Evolutionary conservation across 2,113 vertebrate species (phyloP).

Genomic region (Galbula dea): DNA sequence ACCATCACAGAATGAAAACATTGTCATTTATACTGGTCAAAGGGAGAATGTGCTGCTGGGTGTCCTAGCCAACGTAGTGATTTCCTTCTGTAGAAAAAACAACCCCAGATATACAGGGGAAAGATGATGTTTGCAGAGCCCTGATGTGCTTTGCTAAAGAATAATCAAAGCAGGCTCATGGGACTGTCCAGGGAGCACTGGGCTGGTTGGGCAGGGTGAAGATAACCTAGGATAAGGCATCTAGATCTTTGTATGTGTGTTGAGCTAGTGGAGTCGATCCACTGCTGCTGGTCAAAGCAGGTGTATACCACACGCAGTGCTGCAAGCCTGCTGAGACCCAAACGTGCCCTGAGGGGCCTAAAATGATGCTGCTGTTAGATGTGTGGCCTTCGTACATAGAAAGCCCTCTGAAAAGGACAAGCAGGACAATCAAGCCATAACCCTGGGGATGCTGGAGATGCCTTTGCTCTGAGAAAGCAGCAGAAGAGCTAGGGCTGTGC

Average conservation of each 20-base stretch:
- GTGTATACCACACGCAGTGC: rapidly evolving
- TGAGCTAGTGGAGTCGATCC: neutral
- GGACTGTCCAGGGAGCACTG: neutral
- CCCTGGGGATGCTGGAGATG: neutral
- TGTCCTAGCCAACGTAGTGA: neutral
- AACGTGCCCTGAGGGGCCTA: neutral
- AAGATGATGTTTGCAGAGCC: neutral
- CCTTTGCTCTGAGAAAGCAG: neutral
- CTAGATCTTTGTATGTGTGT: too few species aligned
- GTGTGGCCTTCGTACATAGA: neutral
- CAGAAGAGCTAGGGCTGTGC: neutral
- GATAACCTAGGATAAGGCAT: neutral
- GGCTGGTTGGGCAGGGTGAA: neutral
- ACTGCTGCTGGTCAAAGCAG: neutral
- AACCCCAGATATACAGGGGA: too few species aligned
- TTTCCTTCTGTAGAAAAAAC: neutral
- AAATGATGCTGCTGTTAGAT: neutral
- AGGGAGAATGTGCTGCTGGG: neutral
- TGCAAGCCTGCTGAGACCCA: neutral
- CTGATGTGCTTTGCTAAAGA: neutral
- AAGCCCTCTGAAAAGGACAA: neutral
- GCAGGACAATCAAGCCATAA: neutral
- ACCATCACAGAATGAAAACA: neutral
- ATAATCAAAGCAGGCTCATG: neutral
- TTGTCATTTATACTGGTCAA: rapidly evolving